Percentiles rank a stretch among this genome's conserved stretches.
Conservation (phyloP, 2,113 vertebrate genomes). For the Rostratula benghalensis region DNA sequence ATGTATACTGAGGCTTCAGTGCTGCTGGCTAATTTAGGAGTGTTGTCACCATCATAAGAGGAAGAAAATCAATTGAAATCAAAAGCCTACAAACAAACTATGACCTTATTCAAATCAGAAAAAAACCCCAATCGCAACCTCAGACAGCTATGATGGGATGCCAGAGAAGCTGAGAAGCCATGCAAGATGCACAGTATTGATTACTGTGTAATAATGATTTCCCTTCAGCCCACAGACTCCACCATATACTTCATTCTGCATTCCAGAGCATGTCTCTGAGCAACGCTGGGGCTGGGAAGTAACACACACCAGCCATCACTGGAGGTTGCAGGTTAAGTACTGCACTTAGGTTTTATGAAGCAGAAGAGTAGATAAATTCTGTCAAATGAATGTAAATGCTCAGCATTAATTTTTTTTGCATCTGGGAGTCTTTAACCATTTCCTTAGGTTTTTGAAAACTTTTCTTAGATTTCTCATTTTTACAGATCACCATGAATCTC, state of each 20-base stretch:
- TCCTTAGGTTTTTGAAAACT: background rate
- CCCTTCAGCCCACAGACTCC: background rate
- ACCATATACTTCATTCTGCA: background rate
- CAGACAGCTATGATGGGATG: background rate
- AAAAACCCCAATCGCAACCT: background rate
- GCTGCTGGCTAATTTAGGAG: background rate
- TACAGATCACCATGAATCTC: background rate
- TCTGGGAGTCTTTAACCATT: background rate
- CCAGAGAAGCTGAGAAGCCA: background rate
- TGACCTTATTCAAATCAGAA: conserved; percentile 29
- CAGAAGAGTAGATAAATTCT: conserved; percentile 61
- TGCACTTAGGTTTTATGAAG: conserved; percentile 56
- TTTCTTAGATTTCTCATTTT: background rate
- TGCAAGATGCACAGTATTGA: background rate
- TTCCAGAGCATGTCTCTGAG: background rate
- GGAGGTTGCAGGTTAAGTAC: conserved; percentile 54
- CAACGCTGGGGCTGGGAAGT: background rate
- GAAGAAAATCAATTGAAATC: background rate
- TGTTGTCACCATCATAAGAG: conserved; percentile 16
- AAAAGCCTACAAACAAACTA: background rate
- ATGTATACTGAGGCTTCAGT: background rate
- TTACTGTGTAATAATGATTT: conserved; percentile 26
- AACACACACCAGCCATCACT: background rate
- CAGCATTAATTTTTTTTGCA: conserved; percentile 38
- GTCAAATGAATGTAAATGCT: conserved; percentile 47